phyloP scores from a whole-genome alignment of 2,113 vertebrate genomes.

The Irena cyanogastra region DNA sequence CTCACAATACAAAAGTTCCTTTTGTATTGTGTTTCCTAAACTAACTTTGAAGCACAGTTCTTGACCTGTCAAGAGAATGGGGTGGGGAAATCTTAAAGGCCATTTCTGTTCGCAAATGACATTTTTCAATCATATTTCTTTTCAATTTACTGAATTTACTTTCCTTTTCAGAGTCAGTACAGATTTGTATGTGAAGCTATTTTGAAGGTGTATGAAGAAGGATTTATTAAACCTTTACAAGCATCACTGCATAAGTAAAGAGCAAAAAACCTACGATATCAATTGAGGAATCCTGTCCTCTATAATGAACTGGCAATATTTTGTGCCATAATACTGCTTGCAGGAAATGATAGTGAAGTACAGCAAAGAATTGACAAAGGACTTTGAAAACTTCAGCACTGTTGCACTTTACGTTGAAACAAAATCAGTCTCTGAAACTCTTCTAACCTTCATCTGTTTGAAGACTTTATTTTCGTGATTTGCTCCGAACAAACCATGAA shows the following conservation, averaged over 20 bases:
- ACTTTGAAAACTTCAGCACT: constrained; percentile 92
- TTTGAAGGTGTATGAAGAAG: constrained; percentile 95
- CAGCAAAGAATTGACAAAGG: constrained; percentile 74
- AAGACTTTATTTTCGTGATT: constrained; percentile 73
- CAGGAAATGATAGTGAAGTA: constrained; percentile 64
- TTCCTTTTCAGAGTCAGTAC: constrained; percentile 89
- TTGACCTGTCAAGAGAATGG: background rate
- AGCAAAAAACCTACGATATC: constrained; percentile 51
- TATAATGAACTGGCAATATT: constrained; percentile 47
- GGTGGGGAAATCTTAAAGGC: background rate
- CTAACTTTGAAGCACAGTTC: background rate
- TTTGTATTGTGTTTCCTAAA: background rate
- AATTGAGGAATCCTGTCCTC: constrained; percentile 55
- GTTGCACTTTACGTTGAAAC: constrained; percentile 96
- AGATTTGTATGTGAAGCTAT: constrained; percentile 98
- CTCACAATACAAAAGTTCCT: background rate
- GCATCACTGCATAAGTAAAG: constrained; percentile 79
- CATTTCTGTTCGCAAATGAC: background rate
- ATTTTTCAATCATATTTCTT: background rate
- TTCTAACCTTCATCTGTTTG: constrained; percentile 68
- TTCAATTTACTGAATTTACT: constrained; percentile 19
- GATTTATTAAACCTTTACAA: constrained; percentile 83
- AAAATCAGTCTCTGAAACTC: constrained; percentile 74
- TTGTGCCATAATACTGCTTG: constrained; percentile 64
- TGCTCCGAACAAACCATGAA: constrained; percentile 71